These are phyloP conservation scores for Vollenhovia emeryi DNA, from an alignment of 1,140 invertebrate genomes.

Conservation along the genomic window DNA sequence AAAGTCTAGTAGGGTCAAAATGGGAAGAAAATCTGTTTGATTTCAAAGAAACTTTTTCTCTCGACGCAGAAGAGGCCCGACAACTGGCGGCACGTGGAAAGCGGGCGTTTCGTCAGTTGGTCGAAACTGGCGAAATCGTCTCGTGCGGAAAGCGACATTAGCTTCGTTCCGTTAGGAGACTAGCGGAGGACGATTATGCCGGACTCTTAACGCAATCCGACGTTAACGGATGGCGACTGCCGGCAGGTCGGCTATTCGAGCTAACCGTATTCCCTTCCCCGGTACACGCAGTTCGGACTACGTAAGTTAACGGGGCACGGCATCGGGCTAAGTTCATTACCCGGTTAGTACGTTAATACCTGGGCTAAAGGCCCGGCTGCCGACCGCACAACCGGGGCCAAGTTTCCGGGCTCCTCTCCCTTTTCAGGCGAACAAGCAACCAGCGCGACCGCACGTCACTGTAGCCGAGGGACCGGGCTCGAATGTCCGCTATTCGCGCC, in stretches of 20 bases:
- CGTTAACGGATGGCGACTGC: slow-evolving; percentile 34
- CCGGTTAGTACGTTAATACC: slow-evolving; percentile 56
- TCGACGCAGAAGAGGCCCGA: too few species aligned
- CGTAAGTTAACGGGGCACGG: slow-evolving; percentile 45
- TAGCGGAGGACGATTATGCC: slow-evolving; percentile 37
- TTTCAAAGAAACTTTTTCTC: too few species aligned
- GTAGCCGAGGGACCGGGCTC: not conserved
- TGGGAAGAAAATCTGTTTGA: too few species aligned
- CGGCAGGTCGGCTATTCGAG: slow-evolving; percentile 9
- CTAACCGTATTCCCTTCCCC: slow-evolving; percentile 32
- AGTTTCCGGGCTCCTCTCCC: slow-evolving; percentile 38
- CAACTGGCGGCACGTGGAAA: not conserved
- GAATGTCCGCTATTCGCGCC: slow-evolving; percentile 25
- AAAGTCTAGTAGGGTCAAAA: too few species aligned
- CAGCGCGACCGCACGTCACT: not conserved
- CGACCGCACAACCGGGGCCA: slow-evolving; percentile 41
- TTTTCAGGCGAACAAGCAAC: slow-evolving; percentile 3
- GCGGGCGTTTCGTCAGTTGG: not conserved
- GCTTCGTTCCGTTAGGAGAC: not conserved
- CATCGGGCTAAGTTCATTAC: slow-evolving; percentile 56
- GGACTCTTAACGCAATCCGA: slow-evolving; percentile 45
- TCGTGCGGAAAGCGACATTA: not conserved
- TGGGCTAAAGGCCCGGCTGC: slow-evolving; percentile 39
- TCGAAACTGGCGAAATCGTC: not conserved
- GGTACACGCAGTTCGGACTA: not conserved